Conservation (phyloP, 23 tunicate species). For the Phallusia fumigata region DNA sequence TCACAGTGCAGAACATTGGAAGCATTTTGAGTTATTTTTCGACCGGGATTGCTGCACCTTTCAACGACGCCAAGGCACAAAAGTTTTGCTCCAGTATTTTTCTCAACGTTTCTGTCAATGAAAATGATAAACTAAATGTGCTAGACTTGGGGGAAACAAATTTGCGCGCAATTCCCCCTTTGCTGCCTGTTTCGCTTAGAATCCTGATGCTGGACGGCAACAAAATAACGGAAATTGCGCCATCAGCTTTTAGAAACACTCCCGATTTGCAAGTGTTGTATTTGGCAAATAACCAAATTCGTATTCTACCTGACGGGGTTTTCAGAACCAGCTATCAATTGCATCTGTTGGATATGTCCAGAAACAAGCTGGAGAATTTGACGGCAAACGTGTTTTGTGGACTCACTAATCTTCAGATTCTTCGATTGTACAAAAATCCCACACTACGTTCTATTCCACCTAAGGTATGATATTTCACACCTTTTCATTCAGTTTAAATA, state of each 20-base stretch:
- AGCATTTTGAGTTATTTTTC: constrained; percentile 21
- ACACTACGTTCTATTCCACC: constrained; percentile 32
- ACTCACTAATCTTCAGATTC: constrained; percentile 14
- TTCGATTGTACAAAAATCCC: constrained; percentile 50
- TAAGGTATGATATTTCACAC: constrained; percentile 25
- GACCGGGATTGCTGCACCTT: background rate
- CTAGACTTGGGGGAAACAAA: constrained; percentile 54
- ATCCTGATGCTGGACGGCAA: constrained; percentile 54
- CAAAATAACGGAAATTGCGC: constrained; percentile 17
- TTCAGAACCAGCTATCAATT: constrained; percentile 25
- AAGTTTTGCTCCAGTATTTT: background rate
- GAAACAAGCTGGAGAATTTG: constrained; percentile 33
- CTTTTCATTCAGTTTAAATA: no score
- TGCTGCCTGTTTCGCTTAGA: constrained; percentile 26
- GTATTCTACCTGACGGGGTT: constrained; percentile 16
- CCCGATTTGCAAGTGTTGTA: constrained; percentile 34
- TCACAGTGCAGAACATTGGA: constrained; percentile 22
- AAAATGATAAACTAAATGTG: constrained; percentile 13
- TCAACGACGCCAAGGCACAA: background rate
- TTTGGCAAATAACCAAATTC: constrained; percentile 47
- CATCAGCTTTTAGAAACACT: background rate
- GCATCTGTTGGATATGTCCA: constrained; percentile 49
- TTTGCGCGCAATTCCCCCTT: constrained; percentile 26
- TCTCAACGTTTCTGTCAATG: background rate
- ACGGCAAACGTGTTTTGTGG: constrained; percentile 38